These are phyloP conservation scores for Cantharis flavilabris DNA, from an alignment of 2,888 invertebrate species.

Conservation along the genomic window DNA sequence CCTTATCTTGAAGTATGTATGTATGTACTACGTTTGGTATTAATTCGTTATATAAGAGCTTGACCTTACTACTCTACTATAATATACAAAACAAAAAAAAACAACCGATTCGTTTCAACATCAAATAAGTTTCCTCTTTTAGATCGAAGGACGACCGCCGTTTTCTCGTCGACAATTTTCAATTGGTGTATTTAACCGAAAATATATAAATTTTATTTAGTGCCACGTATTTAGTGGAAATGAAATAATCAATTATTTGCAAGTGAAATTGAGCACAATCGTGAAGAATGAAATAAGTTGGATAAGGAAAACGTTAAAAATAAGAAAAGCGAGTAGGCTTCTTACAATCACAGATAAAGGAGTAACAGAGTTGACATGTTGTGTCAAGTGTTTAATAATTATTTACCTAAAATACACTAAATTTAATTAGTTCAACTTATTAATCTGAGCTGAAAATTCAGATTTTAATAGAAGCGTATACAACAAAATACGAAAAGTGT, in stretches of 20 bases:
- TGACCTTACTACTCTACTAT: background rate
- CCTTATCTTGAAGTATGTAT: background rate
- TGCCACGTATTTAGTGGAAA: background rate
- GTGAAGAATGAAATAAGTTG: background rate
- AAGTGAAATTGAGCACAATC: background rate
- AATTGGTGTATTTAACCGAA: background rate
- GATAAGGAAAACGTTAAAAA: background rate
- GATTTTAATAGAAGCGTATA: conserved; percentile 12
- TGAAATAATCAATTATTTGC: background rate
- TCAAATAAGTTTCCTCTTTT: background rate
- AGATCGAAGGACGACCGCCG: too few relatives aligned
- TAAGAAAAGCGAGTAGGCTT: conserved; percentile 17
- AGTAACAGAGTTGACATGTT: conserved; percentile 29
- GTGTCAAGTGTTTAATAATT: conserved; percentile 7
- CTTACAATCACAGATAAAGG: conserved; percentile 33
- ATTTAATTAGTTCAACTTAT: conserved; percentile 16
- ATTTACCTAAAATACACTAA: conserved; percentile 22
- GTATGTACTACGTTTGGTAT: background rate
- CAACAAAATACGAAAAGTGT: conserved; percentile 21
- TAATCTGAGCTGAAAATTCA: conserved; percentile 4
- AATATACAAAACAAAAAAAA: background rate
- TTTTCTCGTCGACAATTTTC: background rate
- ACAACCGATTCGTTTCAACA: background rate
- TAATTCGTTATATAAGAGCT: background rate
- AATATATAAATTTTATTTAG: background rate